Base-by-base conservation (phyloP, 2,888 invertebrate genomes). In the Pandemis corylana region DNA sequence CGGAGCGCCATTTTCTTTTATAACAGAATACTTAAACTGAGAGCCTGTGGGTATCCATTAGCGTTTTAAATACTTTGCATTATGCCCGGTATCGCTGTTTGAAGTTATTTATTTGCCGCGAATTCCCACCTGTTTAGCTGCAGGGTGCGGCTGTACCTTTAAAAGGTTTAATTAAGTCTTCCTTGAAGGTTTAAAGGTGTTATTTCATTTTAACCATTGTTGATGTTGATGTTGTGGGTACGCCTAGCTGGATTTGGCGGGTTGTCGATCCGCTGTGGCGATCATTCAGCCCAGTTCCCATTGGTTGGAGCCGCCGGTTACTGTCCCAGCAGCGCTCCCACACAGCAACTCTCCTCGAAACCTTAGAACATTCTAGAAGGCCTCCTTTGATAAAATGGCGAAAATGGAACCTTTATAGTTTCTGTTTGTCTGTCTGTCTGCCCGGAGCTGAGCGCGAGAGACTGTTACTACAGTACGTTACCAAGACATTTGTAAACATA, bases 31-130 rank as follows among this genome's bases (percentile, higher is more conserved):
- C 51, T 51, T 51, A 51, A 36, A 15, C 63, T 49, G 36, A 66
- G 51, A 66, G 51, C 44, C 66, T 41, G 9, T n/a, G 36, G 66
- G 66, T 36, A n/a, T 51, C 66, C 66, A 66, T 66, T 66, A 66
- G 51, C 66, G 66, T 36, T 66, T 65, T 51, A n/a, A 66, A 51
- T 66, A 51, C 66, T 51, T 66, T 13, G 7, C 66, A 51, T 66
- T 51, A 61, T 20, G 46, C 15, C 44, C 28, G 12, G 49, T 13
- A 65, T 41, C 36, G 66, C 12, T 61, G 28, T 59, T 59, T 59
- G n/a, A 41, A 36, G 28, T 53, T 53, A 53, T 53, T 53, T 53
- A 53, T 53, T 53, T 53, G 51, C 51, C n/a, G n/a, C n/a, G n/a
- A n/a, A 53, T 15, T 53, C 15, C 12, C 51, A 53, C 12, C 51